Percentiles rank a stretch among this genome's conserved stretches.
These are phyloP conservation scores for Hydrolagus affinis DNA, from an alignment of 2,113 vertebrate genomes.

Conservation along the genomic window DNA sequence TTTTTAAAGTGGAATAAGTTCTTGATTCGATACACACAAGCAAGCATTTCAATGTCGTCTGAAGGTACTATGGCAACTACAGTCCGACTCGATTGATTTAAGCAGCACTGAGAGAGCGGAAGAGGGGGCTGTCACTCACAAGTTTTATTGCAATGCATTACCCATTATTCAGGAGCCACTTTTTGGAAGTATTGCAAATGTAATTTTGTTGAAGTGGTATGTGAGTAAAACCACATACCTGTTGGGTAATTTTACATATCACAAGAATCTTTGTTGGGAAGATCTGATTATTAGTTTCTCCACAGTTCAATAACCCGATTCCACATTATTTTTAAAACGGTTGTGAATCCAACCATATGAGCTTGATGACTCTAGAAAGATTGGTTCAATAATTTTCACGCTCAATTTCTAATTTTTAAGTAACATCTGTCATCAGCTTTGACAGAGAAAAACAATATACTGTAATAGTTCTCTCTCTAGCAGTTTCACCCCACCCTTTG, in stretches of 20 bases:
- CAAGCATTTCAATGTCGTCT: background rate
- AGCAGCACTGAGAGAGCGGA: background rate
- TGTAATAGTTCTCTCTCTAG: background rate
- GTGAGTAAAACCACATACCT: background rate
- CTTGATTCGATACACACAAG: background rate
- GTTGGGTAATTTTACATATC: background rate
- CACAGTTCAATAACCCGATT: background rate
- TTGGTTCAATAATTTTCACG: background rate
- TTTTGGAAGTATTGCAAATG: too few species aligned
- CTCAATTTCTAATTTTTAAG: background rate
- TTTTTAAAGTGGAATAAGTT: background rate
- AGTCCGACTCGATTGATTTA: background rate
- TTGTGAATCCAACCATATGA: background rate
- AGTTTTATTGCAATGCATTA: conserved; percentile 1
- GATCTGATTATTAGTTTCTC: background rate
- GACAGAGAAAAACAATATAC: background rate
- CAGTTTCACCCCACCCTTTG: background rate
- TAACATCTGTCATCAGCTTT: background rate
- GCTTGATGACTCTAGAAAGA: background rate
- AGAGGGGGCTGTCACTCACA: background rate
- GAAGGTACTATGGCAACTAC: background rate
- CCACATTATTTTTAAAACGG: background rate
- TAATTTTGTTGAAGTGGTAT: too few species aligned
- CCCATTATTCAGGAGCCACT: conserved; percentile 5
- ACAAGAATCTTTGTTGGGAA: background rate